These are phyloP conservation scores for Liolophura sinensis DNA, from an alignment of 1,140 invertebrate species.

Conservation along the genomic window DNA sequence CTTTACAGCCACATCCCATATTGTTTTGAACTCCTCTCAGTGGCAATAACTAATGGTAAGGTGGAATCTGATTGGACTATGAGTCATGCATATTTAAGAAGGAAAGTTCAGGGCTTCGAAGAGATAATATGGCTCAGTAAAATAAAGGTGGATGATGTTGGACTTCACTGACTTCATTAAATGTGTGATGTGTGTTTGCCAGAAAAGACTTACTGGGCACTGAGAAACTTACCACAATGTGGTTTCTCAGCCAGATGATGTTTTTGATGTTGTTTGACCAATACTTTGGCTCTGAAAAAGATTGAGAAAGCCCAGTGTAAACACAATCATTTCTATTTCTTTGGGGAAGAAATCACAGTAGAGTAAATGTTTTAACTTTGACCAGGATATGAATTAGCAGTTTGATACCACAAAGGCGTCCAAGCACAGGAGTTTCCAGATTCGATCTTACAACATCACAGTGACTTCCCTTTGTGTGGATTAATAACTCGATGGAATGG, in stretches of 20 bases:
- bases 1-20: no score
- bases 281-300: conserved; percentile 70
- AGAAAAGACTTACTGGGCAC: background rate
- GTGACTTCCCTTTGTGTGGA: background rate
- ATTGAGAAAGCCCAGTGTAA: background rate
- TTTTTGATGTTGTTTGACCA: conserved; percentile 74
- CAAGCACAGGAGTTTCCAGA: background rate
- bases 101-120: no score
- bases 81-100: no score
- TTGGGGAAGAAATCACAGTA: background rate
- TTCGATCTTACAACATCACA: background rate
- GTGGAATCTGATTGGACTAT: no score
- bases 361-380: background rate
- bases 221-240: conserved; percentile 68
- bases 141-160: no score
- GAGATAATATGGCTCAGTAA: no score
- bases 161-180: no score
- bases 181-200: no score
- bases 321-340: background rate
- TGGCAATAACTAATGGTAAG: no score
- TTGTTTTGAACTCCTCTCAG: no score
- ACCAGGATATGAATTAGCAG: background rate
- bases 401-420: background rate
- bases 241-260: conserved; percentile 84
- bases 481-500: no score